Evolutionary conservation across 1,140 invertebrate species (phyloP).

Genomic region (Palaemon carinicauda): DNA sequence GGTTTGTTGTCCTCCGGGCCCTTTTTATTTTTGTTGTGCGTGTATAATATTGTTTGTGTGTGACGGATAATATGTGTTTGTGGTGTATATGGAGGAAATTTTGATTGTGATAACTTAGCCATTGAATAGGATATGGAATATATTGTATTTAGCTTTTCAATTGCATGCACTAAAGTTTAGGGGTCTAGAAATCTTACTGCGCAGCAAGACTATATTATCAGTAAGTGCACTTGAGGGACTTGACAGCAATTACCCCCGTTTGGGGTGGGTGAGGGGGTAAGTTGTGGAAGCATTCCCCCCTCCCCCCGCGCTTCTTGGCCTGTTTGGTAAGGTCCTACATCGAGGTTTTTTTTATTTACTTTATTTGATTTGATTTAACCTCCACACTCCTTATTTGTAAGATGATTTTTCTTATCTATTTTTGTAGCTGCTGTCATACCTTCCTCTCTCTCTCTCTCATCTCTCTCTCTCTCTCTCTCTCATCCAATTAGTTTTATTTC

Average conservation of each 20-base stretch:
- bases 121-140: too few species aligned
- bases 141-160: too few species aligned
- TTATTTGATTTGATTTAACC: too few species aligned
- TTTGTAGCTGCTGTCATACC: not conserved
- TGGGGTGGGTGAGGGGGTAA: too few species aligned
- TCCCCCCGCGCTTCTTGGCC: not conserved
- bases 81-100: not conserved
- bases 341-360: not conserved
- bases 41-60: not conserved
- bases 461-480: not conserved
- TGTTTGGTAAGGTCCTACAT: not conserved
- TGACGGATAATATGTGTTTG: conserved; percentile 14
- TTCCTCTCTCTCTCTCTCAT: not conserved
- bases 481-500: too few species aligned
- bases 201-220: too few species aligned
- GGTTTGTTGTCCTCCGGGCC: too few species aligned
- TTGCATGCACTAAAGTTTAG: too few species aligned
- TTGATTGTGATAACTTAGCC: too few species aligned
- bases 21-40: not conserved
- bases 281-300: not conserved
- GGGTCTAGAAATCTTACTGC: too few species aligned
- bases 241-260: too few species aligned
- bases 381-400: not conserved
- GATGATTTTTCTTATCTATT: not conserved
- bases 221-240: too few species aligned